Conservation (phyloP, 2,113 vertebrate genomes). For the Cyanistes caeruleus region DNA sequence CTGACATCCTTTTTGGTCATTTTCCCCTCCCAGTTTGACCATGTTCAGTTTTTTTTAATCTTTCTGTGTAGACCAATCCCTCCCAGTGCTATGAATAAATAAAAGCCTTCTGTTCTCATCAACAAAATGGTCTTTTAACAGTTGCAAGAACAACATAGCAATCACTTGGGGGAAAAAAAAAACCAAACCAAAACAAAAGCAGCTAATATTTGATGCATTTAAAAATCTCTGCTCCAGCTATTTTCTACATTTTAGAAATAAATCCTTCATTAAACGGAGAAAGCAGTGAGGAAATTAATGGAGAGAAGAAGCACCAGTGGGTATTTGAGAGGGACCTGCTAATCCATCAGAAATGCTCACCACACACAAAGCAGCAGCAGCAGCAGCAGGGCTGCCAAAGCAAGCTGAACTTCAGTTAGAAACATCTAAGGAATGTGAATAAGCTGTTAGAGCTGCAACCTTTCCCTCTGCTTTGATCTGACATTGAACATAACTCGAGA, state of each 20-base stretch:
- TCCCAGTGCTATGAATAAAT: conserved; percentile 54
- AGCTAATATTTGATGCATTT: conserved; percentile 21
- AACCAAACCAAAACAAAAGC: background rate
- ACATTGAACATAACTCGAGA: background rate
- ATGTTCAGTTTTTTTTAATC: conserved; percentile 42
- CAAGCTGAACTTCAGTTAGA: conserved; percentile 34
- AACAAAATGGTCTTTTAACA: conserved; percentile 38
- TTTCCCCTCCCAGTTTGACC: background rate
- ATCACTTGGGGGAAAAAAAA: background rate
- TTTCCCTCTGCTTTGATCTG: conserved; percentile 48
- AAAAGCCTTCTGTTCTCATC: conserved; percentile 45
- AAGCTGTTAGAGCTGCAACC: background rate
- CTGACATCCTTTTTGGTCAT: background rate
- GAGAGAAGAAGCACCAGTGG: background rate
- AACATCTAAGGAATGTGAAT: conserved; percentile 38
- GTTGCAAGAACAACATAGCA: conserved; percentile 50
- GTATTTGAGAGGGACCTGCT: background rate
- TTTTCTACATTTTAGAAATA: conserved; percentile 5
- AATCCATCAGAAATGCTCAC: background rate
- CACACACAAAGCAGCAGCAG: background rate
- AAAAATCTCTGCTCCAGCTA: background rate
- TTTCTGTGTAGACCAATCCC: conserved; percentile 1
- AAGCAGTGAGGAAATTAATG: background rate
- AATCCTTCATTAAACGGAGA: background rate
- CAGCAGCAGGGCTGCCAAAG: conserved; percentile 2